Evolutionary conservation across 2,888 invertebrate genomes (phyloP), one percentile per base, ranked within the genome.

Genomic region (Drosophila macrospina): DNA sequence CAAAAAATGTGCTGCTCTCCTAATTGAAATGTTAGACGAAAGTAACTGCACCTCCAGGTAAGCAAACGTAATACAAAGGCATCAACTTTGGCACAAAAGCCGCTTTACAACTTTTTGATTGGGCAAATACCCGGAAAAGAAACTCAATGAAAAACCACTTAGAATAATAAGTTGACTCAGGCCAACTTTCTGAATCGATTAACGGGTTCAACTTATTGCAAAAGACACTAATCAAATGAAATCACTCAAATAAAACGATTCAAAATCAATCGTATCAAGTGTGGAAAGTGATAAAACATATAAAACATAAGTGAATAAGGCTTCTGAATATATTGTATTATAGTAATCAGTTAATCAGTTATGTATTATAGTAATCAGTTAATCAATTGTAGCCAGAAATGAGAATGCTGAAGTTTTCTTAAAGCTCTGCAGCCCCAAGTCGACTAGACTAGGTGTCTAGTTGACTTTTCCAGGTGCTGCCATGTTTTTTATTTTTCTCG

Each of bases 41-140:
- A 57, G 65, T 50, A 51, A 45, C 51, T 30, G 52, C 45, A 66
- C 66, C 74, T 47, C 26, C 63, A 69, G 74, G 69, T 68, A 24
- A 42, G 24, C 68, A 50, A n/a, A n/a, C n/a, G n/a, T n/a, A n/a
- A 54, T 39, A 51, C 56, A 55, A 60, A 52, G 5, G 48, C 55
- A 13, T 10, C 45, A 28, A 60, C 36, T 50, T 39, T 24, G 32
- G 48, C 59, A 60, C 59, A 47, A 64, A 74, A 75, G 65, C 70
- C 26, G 70, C 73, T 86, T 83, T 67, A 30, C 41, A 86, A 81
- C 83, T 86, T 86, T 77, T 55, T 57, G 80, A 79, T 86, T 74
- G 77, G 55, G 66, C 86, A 70, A 73, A 79, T 54, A 67, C 66
- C 61, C 50, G 48, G 42, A 6, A 61, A 44, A 42, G 55, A 62